Evolutionary conservation across 2,888 invertebrate species (phyloP).

Genomic region (Pristionchus entomophagus): DNA sequence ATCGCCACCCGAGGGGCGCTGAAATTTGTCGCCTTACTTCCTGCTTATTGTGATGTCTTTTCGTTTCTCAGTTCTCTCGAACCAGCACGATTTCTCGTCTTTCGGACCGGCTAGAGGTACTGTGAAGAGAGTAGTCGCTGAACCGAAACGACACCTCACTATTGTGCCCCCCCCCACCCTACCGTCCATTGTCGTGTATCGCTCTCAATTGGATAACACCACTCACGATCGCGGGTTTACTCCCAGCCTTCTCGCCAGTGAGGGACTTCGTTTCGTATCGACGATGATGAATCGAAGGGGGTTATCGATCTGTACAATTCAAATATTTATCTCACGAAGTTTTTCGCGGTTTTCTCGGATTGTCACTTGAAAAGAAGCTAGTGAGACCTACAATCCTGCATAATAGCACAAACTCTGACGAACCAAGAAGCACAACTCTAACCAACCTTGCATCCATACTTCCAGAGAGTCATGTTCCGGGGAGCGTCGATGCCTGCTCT

Average conservation of each 20-base stretch:
- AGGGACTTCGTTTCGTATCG: not conserved
- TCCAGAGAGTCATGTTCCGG: slow-evolving; percentile 12
- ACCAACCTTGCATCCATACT: slow-evolving; percentile 28
- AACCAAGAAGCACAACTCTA: too few relatives aligned
- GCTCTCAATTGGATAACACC: too few relatives aligned
- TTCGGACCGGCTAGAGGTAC: not conserved
- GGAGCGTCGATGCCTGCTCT: not conserved
- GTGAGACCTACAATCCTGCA: too few relatives aligned
- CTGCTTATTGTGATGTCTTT: too few relatives aligned
- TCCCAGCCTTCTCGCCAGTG: not conserved
- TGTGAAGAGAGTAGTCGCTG: not conserved
- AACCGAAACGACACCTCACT: too few relatives aligned
- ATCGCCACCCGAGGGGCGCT: not conserved
- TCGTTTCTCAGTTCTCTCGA: too few relatives aligned
- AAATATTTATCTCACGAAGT: not conserved
- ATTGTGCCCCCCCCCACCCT: too few relatives aligned
- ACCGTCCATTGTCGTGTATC: too few relatives aligned
- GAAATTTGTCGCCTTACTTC: not conserved
- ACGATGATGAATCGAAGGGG: slow-evolving; percentile 18
- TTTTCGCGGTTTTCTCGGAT: not conserved
- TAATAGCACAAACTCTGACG: too few relatives aligned
- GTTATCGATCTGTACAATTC: not conserved
- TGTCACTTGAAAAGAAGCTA: not conserved
- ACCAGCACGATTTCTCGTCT: not conserved
- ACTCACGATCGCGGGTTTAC: not conserved